Conservation (phyloP, 2,888 invertebrate species). For the Chironomus riparius region DNA sequence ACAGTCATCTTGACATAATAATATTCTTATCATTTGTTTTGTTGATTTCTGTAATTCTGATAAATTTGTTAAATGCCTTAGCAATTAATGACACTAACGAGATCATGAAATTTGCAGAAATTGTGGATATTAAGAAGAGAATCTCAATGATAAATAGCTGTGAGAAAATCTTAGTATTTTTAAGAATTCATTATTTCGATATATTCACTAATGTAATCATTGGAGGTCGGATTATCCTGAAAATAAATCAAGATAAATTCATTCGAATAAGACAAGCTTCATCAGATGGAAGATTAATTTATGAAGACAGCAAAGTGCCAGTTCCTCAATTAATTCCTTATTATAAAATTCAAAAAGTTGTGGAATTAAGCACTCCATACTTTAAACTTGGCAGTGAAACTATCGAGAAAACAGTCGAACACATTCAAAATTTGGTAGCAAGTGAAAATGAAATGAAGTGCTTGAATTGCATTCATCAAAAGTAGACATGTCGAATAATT, state of each 20-base stretch:
- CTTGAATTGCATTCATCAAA: too few relatives aligned
- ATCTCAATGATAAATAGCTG: neutral
- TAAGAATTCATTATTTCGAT: neutral
- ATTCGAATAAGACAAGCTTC: neutral
- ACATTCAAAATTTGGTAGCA: too few relatives aligned
- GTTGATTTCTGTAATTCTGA: neutral
- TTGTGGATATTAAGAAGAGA: neutral
- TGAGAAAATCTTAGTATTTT: neutral
- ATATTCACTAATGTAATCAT: neutral
- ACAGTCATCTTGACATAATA: neutral
- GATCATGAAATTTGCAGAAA: constrained; percentile 4
- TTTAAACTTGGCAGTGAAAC: too few relatives aligned
- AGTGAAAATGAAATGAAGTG: too few relatives aligned
- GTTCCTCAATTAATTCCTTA: too few relatives aligned
- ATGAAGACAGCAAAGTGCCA: too few relatives aligned
- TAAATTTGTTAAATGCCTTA: constrained; percentile 1
- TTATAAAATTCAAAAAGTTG: too few relatives aligned
- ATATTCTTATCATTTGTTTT: neutral
- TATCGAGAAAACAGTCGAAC: too few relatives aligned
- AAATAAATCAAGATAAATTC: neutral
- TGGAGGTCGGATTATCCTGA: neutral
- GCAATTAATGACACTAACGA: neutral
- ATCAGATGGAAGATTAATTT: too few relatives aligned
- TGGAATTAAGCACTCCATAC: too few relatives aligned
- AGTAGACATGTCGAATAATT: too few relatives aligned